Conservation (phyloP, 2,113 vertebrate species). For the Arvicanthis niloticus region DNA sequence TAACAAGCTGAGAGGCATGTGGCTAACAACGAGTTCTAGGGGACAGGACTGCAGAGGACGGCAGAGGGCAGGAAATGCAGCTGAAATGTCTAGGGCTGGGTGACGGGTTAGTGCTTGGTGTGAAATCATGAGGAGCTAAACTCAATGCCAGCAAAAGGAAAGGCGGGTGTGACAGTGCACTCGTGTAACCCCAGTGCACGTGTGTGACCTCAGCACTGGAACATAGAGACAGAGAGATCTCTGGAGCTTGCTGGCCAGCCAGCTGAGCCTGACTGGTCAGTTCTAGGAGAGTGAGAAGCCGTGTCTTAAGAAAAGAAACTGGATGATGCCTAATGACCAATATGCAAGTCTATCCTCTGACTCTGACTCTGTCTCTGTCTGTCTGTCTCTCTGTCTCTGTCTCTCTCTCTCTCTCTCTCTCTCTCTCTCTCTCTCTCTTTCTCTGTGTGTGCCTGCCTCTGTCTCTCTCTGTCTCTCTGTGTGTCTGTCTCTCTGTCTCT, state of each 20-base stretch:
- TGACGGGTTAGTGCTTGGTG: too few relatives aligned
- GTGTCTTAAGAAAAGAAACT: background rate
- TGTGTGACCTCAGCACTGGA: background rate
- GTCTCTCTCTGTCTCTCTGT: background rate
- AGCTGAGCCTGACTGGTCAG: background rate
- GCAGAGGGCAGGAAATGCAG: background rate
- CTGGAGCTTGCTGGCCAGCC: background rate
- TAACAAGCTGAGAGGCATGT: background rate
- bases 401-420: background rate
- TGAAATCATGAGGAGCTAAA: background rate
- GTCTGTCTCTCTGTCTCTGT: background rate
- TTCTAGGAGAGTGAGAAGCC: background rate
- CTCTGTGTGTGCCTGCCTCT: too few relatives aligned
- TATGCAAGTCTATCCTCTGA: background rate
- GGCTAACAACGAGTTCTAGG: background rate
- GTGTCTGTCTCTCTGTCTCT: background rate
- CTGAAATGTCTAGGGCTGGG: background rate
- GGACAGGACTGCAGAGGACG: too few relatives aligned
- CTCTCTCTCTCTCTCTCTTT: background rate
- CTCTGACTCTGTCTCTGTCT: too few relatives aligned
- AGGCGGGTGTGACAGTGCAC: background rate
- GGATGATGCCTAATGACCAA: background rate
- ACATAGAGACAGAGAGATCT: background rate
- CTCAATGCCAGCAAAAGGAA: background rate
- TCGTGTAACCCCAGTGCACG: background rate